Percentiles rank a stretch among this genome's conserved stretches.
Evolutionary conservation across 2,113 vertebrate genomes (phyloP).

Genomic region (Mustela lutreola): DNA sequence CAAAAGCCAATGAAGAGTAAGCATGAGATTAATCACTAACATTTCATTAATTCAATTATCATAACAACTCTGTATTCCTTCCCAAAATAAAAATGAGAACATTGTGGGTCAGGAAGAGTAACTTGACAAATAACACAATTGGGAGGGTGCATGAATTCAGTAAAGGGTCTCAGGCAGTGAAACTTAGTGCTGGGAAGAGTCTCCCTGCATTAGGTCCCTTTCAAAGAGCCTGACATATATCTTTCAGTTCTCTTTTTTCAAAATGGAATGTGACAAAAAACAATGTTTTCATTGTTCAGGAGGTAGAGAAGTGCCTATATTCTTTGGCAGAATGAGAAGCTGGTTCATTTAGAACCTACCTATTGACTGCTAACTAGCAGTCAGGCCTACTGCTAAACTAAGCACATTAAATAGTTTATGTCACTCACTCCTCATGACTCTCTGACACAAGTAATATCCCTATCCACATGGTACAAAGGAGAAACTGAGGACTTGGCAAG

Average conservation of each 20-base stretch:
- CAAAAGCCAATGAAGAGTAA: background rate
- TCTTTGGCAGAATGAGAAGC: background rate
- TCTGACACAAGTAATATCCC: background rate
- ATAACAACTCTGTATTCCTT: background rate
- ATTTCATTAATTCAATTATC: background rate
- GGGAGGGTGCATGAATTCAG: background rate
- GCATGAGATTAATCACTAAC: background rate
- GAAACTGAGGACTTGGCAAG: rapidly evolving
- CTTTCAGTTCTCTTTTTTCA: background rate
- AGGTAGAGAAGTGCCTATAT: background rate
- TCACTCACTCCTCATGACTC: background rate
- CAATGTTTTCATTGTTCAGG: background rate
- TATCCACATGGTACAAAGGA: background rate
- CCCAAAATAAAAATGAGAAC: background rate
- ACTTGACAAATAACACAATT: no score
- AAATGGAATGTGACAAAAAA: background rate
- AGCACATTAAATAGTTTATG: background rate
- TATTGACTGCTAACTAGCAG: background rate
- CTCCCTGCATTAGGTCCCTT: background rate
- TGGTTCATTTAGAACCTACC: background rate
- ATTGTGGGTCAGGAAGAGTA: background rate
- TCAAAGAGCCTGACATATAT: no score
- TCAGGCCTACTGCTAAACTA: background rate
- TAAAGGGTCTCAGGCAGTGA: no score
- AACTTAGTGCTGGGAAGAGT: background rate